Percentiles rank a stretch among this genome's conserved stretches.
Evolutionary conservation across 2,797 vertebrate genomes (phyloP).

Genomic region (Champsocephalus esox): DNA sequence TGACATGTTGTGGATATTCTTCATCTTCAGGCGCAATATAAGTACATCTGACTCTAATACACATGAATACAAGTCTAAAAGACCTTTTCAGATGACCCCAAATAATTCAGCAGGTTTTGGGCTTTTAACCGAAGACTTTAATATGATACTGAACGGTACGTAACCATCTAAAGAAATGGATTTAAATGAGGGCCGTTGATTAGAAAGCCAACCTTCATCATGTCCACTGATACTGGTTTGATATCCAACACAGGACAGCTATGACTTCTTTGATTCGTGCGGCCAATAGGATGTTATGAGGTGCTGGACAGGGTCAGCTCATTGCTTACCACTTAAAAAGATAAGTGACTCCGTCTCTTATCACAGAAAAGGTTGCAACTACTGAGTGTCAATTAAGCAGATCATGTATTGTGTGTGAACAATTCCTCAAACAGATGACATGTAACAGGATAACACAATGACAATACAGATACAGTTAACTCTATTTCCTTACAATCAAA

Average conservation of each 20-base stretch:
- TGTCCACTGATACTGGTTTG: not conserved
- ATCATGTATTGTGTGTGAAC: not conserved
- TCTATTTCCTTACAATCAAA: no score
- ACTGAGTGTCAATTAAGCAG: not conserved
- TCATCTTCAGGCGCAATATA: not conserved
- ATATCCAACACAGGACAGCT: not conserved
- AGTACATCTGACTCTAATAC: not conserved
- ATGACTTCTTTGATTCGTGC: not conserved
- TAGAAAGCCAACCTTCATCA: not conserved
- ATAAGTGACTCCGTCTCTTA: not conserved
- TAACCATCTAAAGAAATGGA: constrained; percentile 28
- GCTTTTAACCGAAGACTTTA: constrained; percentile 10
- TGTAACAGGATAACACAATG: no score
- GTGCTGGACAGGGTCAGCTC: not conserved
- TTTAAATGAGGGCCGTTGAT: constrained; percentile 1
- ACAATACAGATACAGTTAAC: no score
- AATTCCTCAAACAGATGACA: no score
- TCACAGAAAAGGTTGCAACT: not conserved
- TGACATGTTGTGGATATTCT: not conserved
- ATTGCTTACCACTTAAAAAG: not conserved
- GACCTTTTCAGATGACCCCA: no score
- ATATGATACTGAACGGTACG: constrained; percentile 7
- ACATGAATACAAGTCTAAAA: not conserved
- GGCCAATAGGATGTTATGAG: not conserved
- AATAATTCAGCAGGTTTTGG: not conserved